Conservation (phyloP, 92 coral and sea anemone species). For the Epizoanthus rinbou region DNA sequence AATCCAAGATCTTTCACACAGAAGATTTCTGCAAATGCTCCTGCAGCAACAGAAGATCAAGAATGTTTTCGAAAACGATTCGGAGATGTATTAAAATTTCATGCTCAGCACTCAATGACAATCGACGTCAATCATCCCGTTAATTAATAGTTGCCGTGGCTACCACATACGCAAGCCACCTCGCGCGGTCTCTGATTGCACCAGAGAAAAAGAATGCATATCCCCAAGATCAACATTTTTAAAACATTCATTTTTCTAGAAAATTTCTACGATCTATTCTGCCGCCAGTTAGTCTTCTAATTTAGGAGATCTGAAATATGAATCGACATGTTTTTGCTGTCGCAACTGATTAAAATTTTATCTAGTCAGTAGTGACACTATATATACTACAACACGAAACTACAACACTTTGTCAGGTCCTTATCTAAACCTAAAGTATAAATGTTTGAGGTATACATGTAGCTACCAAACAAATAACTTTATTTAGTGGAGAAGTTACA, state of each 20-base stretch:
- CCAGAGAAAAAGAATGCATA: neutral
- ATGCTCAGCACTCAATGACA: conserved; percentile 26
- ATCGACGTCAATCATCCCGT: conserved; percentile 40
- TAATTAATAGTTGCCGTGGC: conserved; percentile 39
- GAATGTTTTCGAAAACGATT: conserved; percentile 33
- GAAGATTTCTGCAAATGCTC: neutral
- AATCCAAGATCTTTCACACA: neutral
- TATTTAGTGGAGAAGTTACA: neutral
- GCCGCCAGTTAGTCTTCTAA: conserved; percentile 4
- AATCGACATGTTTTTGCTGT: neutral
- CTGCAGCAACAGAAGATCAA: conserved; percentile 34
- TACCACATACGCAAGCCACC: conserved; percentile 30
- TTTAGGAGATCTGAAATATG: neutral
- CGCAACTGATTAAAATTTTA: neutral
- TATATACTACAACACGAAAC: neutral
- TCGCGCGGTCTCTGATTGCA: conserved; percentile 19
- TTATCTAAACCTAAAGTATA: neutral
- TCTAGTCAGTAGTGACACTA: neutral
- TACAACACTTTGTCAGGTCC: neutral
- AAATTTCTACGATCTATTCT: neutral
- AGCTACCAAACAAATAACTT: neutral
- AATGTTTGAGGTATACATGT: neutral
- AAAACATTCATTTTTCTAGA: neutral
- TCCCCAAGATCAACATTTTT: neutral
- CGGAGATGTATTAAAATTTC: conserved; percentile 31